These are phyloP conservation scores for Silurus lanzhouensis DNA, from an alignment of 2,797 vertebrate species.

Conservation along the genomic window DNA sequence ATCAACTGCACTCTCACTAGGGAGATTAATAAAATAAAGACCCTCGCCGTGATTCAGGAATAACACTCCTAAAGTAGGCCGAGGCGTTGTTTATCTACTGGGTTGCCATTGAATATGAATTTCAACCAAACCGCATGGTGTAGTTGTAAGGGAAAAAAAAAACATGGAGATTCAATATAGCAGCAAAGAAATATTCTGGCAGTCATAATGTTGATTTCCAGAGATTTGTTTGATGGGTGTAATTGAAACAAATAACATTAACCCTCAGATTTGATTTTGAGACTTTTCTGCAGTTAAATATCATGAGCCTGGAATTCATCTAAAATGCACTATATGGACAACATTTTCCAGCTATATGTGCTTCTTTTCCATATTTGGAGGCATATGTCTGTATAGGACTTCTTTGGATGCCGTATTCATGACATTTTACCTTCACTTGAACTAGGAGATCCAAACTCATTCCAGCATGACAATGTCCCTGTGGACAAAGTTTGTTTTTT, in stretches of 20 bases:
- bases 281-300: too few species aligned
- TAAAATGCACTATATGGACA: too few species aligned
- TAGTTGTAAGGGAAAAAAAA: not conserved
- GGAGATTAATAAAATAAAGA: slow-evolving; percentile 52
- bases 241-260: not conserved
- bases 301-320: too few species aligned
- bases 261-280: too few species aligned
- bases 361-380: too few species aligned
- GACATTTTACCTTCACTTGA: too few species aligned
- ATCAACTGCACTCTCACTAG: slow-evolving; percentile 49
- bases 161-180: not conserved
- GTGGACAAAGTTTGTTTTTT: too few species aligned
- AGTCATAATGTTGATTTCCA: not conserved
- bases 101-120: slow-evolving; percentile 41
- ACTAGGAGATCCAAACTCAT: too few species aligned
- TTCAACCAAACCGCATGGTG: slow-evolving; percentile 27
- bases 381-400: too few species aligned
- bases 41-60: slow-evolving; percentile 24
- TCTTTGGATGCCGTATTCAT: too few species aligned
- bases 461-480: too few species aligned
- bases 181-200: not conserved
- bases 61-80: slow-evolving; percentile 15
- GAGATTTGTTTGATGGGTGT: not conserved
- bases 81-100: slow-evolving; percentile 52
- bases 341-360: too few species aligned